Evolutionary conservation across 2,113 vertebrate genomes (phyloP).

Genomic region (Empidonax alnorum): DNA sequence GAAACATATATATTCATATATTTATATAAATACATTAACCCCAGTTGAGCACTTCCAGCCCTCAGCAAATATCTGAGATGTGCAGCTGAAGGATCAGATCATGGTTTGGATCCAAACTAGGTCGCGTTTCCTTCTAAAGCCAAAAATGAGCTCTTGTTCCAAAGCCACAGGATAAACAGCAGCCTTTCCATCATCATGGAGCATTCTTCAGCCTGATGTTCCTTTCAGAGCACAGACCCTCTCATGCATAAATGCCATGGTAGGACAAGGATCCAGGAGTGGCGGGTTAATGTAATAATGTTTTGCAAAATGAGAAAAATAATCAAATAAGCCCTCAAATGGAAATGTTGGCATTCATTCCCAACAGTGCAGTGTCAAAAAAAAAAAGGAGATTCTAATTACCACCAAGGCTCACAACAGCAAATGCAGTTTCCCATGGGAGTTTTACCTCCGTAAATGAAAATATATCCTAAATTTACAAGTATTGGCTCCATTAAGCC

Average conservation of each 20-base stretch:
- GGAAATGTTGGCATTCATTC: constrained; percentile 39
- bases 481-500: neutral
- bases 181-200: constrained; percentile 54
- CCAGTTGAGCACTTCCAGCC: neutral
- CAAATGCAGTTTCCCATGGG: neutral
- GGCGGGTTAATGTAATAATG: constrained; percentile 54
- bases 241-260: constrained; percentile 47
- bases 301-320: constrained; percentile 58
- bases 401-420: constrained; percentile 34
- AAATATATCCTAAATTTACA: constrained; percentile 22
- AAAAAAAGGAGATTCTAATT: constrained; percentile 53
- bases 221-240: constrained; percentile 53
- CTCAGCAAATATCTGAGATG: neutral
- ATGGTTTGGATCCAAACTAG: constrained; percentile 40
- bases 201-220: constrained; percentile 56
- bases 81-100: neutral
- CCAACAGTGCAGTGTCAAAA: constrained; percentile 19
- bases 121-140: constrained; percentile 20
- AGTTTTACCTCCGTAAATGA: constrained; percentile 20
- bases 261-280: constrained; percentile 45
- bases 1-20: neutral
- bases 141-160: constrained; percentile 42
- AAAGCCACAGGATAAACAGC: constrained; percentile 46
- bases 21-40: neutral
- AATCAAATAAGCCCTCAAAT: constrained; percentile 58